A percentile compares a stretch with the other conserved stretches of the same genome.
Evolutionary conservation across 2,797 vertebrate species (phyloP).

Genomic region (Phoxinus dragarum): DNA sequence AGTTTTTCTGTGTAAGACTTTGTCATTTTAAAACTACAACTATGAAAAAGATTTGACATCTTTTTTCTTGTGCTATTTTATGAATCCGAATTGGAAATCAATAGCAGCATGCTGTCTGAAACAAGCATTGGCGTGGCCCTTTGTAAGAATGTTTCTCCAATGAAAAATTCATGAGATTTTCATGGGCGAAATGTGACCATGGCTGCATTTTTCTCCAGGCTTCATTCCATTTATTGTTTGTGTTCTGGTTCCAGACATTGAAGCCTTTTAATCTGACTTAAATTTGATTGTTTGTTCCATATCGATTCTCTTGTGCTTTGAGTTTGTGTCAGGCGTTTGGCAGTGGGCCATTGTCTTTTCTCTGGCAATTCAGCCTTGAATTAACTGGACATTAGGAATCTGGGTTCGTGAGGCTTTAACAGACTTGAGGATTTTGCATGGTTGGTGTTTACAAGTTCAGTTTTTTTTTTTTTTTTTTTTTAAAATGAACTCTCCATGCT

Average conservation of each 20-base stretch:
- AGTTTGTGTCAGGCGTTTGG: conserved; percentile 42
- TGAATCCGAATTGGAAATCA: background rate
- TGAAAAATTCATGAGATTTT: conserved; percentile 15
- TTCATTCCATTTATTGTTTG: background rate
- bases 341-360: conserved; percentile 11
- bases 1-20: background rate
- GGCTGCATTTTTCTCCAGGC: background rate
- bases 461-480: background rate
- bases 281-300: conserved; percentile 22
- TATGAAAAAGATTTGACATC: background rate
- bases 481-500: background rate
- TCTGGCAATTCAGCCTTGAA: conserved; percentile 13
- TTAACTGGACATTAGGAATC: background rate
- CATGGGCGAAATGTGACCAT: background rate
- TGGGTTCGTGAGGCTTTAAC: background rate
- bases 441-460: background rate
- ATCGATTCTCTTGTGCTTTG: conserved; percentile 24
- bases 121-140: background rate
- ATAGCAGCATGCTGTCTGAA: background rate
- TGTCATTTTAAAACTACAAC: background rate
- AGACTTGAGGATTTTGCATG: background rate
- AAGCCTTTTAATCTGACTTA: conserved; percentile 35
- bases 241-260: conserved; percentile 2
- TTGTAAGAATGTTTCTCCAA: conserved; percentile 2
- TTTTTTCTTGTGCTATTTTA: background rate